phyloP scores from a whole-genome alignment of 2,888 invertebrate species.

The Urechis unicinctus region DNA sequence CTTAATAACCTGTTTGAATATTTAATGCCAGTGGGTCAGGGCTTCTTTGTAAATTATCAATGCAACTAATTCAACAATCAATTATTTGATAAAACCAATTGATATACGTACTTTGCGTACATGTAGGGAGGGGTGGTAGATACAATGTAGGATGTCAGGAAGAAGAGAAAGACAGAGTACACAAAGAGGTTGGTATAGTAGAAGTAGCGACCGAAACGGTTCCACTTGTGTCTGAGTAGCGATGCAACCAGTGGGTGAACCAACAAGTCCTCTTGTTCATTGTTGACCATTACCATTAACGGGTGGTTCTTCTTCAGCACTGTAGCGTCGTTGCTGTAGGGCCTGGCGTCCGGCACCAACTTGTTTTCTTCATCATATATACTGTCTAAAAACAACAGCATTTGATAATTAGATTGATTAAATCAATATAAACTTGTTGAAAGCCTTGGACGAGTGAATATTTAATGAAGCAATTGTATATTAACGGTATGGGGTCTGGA shows the following conservation, averaged over 20 bases:
- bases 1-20: no score
- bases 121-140: conserved; percentile 28
- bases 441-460: no score
- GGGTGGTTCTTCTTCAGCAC: conserved; percentile 50
- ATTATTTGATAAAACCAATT: no score
- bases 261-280: conserved; percentile 50
- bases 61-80: no score
- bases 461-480: no score
- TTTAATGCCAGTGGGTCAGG: no score
- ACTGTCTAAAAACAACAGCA: conserved; percentile 25
- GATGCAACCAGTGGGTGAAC: conserved; percentile 53
- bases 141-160: conserved; percentile 51
- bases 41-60: no score
- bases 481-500: no score
- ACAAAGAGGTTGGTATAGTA: conserved; percentile 53
- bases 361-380: conserved; percentile 42
- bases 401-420: neutral
- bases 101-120: no score
- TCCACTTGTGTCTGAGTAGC: conserved; percentile 54
- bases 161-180: conserved; percentile 51
- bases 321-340: conserved; percentile 44
- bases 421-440: no score
- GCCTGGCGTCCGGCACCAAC: conserved; percentile 31
- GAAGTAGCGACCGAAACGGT: conserved; percentile 51
- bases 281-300: conserved; percentile 49